Evolutionary conservation across 2,888 invertebrate species (phyloP).

Genomic region (Dicyrtomina minuta): DNA sequence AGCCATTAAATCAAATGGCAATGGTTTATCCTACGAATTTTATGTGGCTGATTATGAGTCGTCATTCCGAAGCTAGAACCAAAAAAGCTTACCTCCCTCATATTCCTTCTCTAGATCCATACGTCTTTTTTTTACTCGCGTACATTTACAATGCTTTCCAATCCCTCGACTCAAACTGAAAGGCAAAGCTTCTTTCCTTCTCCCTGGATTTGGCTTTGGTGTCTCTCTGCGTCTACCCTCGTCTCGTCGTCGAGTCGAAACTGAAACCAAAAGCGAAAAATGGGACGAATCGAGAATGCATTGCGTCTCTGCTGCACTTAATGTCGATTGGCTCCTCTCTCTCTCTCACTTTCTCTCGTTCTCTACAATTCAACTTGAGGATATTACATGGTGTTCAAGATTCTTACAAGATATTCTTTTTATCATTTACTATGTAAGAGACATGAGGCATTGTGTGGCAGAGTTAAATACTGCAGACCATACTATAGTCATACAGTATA

Average conservation of each 20-base stretch:
- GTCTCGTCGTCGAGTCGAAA: too few relatives aligned
- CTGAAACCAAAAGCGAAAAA: not conserved
- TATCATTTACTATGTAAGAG: too few relatives aligned
- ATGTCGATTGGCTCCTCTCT: too few relatives aligned
- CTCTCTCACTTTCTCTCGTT: too few relatives aligned
- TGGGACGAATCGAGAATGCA: not conserved
- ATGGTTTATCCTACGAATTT: constrained; percentile 25
- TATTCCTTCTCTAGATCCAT: not conserved
- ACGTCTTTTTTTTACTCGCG: not conserved
- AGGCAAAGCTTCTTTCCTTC: not conserved
- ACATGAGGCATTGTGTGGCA: too few relatives aligned
- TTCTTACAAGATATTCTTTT: too few relatives aligned
- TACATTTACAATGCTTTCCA: not conserved
- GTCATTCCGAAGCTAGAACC: not conserved
- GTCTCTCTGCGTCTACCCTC: too few relatives aligned
- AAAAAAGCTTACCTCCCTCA: not conserved
- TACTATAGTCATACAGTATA: too few relatives aligned
- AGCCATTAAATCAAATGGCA: constrained; percentile 25
- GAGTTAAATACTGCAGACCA: too few relatives aligned
- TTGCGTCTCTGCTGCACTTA: too few relatives aligned
- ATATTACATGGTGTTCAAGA: too few relatives aligned
- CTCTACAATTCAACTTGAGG: too few relatives aligned
- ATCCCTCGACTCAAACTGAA: not conserved
- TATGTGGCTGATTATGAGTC: constrained; percentile 26
- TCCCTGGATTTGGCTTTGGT: not conserved